Evolutionary conservation across 1,140 invertebrate species (phyloP), one percentile per base, ranked within the genome.

Genomic region (Sminthurides bifidus): DNA sequence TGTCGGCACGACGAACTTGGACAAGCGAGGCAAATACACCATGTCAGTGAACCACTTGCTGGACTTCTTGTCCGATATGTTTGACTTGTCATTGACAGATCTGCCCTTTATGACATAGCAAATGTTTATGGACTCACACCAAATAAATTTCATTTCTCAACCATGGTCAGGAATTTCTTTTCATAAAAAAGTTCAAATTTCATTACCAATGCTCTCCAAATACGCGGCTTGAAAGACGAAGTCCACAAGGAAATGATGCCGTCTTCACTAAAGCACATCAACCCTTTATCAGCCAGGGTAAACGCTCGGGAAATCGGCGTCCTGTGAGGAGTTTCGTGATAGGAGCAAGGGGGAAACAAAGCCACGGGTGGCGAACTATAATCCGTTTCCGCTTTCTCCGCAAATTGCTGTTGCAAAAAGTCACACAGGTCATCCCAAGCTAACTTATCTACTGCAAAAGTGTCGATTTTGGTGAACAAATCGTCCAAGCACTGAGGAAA

Each of bases 301-400:
- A 58, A 51, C 15, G 49, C 50, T 41, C 56, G 49, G 24, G 43
- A 52, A 29, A 52, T 40, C n/a, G 56, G 56, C 3, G n/a, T 15
- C n/a, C 29, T 26, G 38, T 58, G 48, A n/a, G 49, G 31, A 3
- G 56, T 58, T 19, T 58, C 49, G 31, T 52, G 52, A 6, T 35
- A 19, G 2, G 8, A 2, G 19, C 49, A 33, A 4, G 56, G 56
- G 3, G 30, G 24, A 33, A 37, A 23, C 14, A 58, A 19, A 15
- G 57, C 49, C 2, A 58, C 38, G 15, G 56, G 56, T 2, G 56
- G 56, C 8, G 37, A 44, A 14, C 35, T 51, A 26, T 58, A 58
- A n/a, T 58, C 37, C 3, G 56, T 58, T 45, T 58, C 56, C 6
- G 56, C 56, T 45, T 51, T 58, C 31, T 58, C 56, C 4, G 56